Conservation (phyloP, 2,888 invertebrate genomes). For the Pollenia amentaria region DNA sequence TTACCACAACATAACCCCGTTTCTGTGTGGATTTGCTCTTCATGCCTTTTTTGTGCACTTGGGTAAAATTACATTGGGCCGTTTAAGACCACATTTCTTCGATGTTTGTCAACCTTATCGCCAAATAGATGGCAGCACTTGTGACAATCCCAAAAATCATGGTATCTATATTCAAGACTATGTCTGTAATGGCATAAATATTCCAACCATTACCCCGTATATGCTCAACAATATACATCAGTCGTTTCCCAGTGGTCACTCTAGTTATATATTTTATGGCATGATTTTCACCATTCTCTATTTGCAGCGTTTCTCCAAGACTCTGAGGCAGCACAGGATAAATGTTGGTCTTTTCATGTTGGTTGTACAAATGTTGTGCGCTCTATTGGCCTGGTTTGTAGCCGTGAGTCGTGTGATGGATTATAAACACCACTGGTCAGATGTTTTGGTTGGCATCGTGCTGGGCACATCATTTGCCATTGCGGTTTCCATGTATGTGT, state of each 20-base stretch:
- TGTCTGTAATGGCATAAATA: conserved; percentile 37
- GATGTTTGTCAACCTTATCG: conserved; percentile 77
- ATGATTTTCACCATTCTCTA: conserved; percentile 77
- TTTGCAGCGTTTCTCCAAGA: conserved; percentile 72
- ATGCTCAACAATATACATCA: conserved; percentile 53
- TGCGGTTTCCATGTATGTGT: conserved; percentile 84
- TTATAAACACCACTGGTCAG: conserved; percentile 99
- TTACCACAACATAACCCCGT: conserved; percentile 75
- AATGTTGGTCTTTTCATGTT: conserved; percentile 61
- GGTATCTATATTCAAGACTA: conserved; percentile 64
- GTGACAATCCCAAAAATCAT: conserved; percentile 70
- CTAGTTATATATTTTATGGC: conserved; percentile 78
- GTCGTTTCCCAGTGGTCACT: conserved; percentile 81
- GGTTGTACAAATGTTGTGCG: conserved; percentile 88
- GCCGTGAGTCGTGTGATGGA: conserved; percentile 95
- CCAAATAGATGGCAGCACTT: conserved; percentile 72
- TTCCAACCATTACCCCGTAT: conserved; percentile 42
- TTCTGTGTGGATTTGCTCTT: conserved; percentile 69
- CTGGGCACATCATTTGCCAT: conserved; percentile 89
- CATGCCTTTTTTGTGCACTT: conserved; percentile 53
- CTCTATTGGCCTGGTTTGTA: conserved; percentile 92
- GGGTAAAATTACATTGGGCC: conserved; percentile 76
- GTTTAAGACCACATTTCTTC: conserved; percentile 79
- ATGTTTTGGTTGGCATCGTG: conserved; percentile 92
- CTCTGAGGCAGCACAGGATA: conserved; percentile 85